Base-by-base conservation (phyloP, 2,797 vertebrate species). In the Triplophysa bombifrons region DNA sequence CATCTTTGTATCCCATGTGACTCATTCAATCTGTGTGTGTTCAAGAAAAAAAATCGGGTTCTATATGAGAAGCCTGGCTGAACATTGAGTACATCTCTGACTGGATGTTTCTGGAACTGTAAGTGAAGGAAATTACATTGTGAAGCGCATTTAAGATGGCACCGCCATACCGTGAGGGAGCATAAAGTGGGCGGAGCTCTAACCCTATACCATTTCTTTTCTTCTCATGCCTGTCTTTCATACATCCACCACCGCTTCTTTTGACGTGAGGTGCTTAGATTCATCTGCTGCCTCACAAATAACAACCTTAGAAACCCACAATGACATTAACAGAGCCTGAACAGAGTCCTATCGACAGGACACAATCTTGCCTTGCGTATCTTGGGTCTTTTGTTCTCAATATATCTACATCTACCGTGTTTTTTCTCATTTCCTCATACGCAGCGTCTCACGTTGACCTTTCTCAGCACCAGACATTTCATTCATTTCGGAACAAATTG, bases 341-440 rank as follows among this genome's bases (percentile, higher is more conserved):
- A 30, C 53, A 27, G 25, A 27, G 3, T 27, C 25, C 75, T n/a
- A 53, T 55, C 34, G 50, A 12, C 3, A 76, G 27, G 50, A 41
- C 16, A 20, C 14, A 34, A 60, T 44, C 56, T 34, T 0, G 30
- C 30, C 38, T 74, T 56, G 17, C 17, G 55, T 68, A 51, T 20
- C 50, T 80, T 61, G 38, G 20, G 20, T 65, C 22, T 27, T 55
- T 34, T 74, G 69, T 67, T n/a, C 68, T 71, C 38, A 50, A 72
- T 69, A 63, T 48, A 61, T 66, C 16, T 50, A 65, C 64, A 80
- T 80, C 76, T 20, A 73, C 41, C 74, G 19, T 56, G 65, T 84
- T 76, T 74, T 38, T 22, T 13, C 14, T 51, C 56, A 50, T 74
- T 78, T 72, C 68, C 58, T 58, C 73, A 27, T n/a, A 30, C 72